phyloP scores from a whole-genome alignment of 2,797 vertebrate species.

The Cossypha polioptera region DNA sequence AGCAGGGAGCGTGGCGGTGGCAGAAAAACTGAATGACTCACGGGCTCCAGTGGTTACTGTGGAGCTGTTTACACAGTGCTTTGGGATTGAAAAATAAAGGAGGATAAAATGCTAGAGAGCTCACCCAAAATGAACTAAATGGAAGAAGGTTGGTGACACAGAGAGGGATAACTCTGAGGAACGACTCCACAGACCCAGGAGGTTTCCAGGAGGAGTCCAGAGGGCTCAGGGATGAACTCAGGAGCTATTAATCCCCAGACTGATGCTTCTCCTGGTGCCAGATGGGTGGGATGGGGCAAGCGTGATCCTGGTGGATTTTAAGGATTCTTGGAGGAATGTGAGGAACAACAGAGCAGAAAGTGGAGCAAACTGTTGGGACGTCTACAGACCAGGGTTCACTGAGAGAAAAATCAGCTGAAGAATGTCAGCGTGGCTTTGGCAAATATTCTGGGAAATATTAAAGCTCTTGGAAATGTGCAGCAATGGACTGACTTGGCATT shows the following conservation, averaged over 20 bases:
- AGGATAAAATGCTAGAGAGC: background rate
- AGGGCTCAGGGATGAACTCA: background rate
- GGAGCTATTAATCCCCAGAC: background rate
- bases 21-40: slow-evolving; percentile 14
- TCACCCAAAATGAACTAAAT: background rate
- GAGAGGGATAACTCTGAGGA: background rate
- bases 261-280: background rate
- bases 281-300: background rate
- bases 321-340: background rate
- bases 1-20: background rate
- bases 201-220: background rate
- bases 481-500: background rate
- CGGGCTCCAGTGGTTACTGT: background rate
- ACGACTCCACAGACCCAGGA: background rate
- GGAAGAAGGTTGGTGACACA: background rate
- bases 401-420: background rate
- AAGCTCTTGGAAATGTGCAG: background rate
- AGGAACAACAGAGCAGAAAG: background rate
- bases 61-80: background rate
- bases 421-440: fast-evolving
- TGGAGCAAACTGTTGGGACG: background rate
- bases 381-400: background rate
- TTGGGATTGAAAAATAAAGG: background rate
- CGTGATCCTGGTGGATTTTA: background rate
- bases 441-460: background rate